phyloP scores from a whole-genome alignment of 2,113 vertebrate species.

The Labrus mixtus region DNA sequence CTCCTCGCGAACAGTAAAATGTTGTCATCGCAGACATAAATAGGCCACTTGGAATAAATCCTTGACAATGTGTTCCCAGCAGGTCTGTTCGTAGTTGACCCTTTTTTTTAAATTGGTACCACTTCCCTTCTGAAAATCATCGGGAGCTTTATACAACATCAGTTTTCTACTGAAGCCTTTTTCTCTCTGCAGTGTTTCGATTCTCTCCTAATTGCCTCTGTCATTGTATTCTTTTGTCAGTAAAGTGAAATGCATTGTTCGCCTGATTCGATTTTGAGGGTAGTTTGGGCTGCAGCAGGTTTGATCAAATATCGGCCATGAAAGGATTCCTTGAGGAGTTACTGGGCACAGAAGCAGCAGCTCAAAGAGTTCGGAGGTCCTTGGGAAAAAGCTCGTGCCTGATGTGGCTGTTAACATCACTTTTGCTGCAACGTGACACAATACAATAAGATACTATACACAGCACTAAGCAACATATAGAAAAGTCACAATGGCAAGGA shows the following conservation, averaged over 20 bases:
- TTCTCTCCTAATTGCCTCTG: conserved; percentile 17
- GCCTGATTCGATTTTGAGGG: background rate
- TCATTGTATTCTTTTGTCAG: conserved; percentile 1
- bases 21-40: background rate
- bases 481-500: too few relatives aligned
- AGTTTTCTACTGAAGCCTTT: conserved; percentile 18
- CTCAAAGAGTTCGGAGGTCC: too few relatives aligned
- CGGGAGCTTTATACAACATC: conserved; percentile 1
- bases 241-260: conserved; percentile 28
- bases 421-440: too few relatives aligned
- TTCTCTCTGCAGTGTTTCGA: background rate
- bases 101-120: conserved; percentile 23
- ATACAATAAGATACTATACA: too few relatives aligned
- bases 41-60: background rate
- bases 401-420: too few relatives aligned
- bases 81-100: conserved; percentile 19
- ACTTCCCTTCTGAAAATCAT: conserved; percentile 14
- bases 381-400: too few relatives aligned
- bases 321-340: background rate
- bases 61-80: background rate
- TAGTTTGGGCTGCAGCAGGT: background rate
- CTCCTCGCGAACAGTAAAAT: background rate
- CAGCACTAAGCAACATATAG: too few relatives aligned
- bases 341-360: too few relatives aligned
- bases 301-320: background rate